Percentiles rank a stretch among this genome's conserved stretches.
These are phyloP conservation scores for Diplodus sargus DNA, from an alignment of 2,797 vertebrate species.

Conservation along the genomic window DNA sequence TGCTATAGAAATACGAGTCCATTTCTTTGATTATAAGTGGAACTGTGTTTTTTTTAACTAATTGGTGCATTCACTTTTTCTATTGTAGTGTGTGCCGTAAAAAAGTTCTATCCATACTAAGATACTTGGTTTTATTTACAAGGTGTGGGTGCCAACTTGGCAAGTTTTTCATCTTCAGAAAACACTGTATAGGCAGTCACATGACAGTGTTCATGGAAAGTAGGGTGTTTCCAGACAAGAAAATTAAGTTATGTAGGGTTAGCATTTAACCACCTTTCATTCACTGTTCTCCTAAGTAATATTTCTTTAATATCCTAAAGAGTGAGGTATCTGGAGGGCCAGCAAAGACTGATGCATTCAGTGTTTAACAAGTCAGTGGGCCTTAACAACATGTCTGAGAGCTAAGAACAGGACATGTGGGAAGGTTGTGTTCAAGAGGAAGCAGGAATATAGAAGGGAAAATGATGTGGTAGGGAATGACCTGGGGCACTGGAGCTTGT, in stretches of 20 bases:
- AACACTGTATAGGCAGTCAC: no score
- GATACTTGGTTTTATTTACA: no score
- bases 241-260: slow-evolving; percentile 1
- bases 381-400: slow-evolving; percentile 82
- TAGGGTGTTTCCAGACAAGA: not conserved
- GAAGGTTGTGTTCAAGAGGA: slow-evolving; percentile 72
- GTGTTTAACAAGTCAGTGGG: slow-evolving; percentile 85
- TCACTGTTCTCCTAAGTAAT: not conserved
- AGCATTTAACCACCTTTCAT: slow-evolving; percentile 5
- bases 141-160: no score
- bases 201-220: no score
- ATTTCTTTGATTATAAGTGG: no score
- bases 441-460: slow-evolving; percentile 74
- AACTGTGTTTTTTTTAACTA: no score
- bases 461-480: slow-evolving; percentile 70
- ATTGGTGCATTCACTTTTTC: no score
- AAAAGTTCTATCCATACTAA: no score
- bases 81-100: no score
- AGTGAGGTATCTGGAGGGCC: no score
- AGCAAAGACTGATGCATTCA: slow-evolving; percentile 78
- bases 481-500: slow-evolving; percentile 82
- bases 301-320: slow-evolving; percentile 50
- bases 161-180: no score
- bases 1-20: no score
- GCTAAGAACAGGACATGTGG: slow-evolving; percentile 62